Evolutionary conservation across 2,888 invertebrate genomes (phyloP).

Genomic region (Diadromus collaris): DNA sequence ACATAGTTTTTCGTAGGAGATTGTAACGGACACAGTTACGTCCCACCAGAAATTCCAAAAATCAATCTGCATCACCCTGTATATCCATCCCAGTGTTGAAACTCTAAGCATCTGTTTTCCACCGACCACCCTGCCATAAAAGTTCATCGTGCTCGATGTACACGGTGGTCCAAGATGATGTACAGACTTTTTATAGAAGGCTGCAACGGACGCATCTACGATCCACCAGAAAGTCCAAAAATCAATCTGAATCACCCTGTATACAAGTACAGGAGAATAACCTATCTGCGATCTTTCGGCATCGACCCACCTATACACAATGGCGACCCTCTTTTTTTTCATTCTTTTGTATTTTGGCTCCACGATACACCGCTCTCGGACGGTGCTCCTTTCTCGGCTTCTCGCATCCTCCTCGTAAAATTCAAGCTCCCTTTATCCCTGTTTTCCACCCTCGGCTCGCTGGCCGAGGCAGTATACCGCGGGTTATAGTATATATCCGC

Average conservation of each 20-base stretch:
- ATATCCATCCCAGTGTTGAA: too few relatives aligned
- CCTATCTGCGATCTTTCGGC: conserved; percentile 22
- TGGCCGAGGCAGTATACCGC: conserved; percentile 8
- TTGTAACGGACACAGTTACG: too few relatives aligned
- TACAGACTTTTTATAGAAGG: background rate
- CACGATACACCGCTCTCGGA: conserved; percentile 21
- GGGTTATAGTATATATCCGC: conserved; percentile 7
- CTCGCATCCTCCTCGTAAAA: conserved; percentile 39
- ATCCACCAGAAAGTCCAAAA: background rate
- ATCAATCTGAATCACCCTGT: background rate
- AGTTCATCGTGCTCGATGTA: too few relatives aligned
- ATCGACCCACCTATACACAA: conserved; percentile 9
- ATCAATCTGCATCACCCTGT: too few relatives aligned
- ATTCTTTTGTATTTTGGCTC: background rate
- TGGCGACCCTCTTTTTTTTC: background rate
- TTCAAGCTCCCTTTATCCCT: conserved; percentile 22
- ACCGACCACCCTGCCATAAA: too few relatives aligned
- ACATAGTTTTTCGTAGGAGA: too few relatives aligned
- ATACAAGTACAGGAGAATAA: background rate
- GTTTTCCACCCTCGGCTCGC: conserved; percentile 3
- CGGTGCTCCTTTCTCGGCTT: conserved; percentile 33
- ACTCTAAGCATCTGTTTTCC: too few relatives aligned
- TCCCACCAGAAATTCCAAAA: too few relatives aligned
- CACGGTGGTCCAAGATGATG: too few relatives aligned
- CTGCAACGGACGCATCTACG: background rate